Percentiles rank a stretch among this genome's conserved stretches.
Evolutionary conservation across 2,888 invertebrate genomes (phyloP).

Genomic region (Cactoblastis cactorum): DNA sequence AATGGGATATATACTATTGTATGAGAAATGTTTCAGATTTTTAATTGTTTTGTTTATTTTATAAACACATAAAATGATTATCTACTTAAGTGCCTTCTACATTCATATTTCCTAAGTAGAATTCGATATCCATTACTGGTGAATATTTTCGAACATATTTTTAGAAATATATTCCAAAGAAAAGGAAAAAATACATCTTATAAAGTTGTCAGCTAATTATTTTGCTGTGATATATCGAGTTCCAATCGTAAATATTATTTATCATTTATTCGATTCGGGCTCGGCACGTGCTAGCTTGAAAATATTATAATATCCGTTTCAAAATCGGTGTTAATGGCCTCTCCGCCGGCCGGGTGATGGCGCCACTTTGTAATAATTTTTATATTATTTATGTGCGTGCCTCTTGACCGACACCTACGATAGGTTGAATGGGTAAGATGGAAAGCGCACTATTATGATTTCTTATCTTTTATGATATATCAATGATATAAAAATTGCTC

Average conservation of each 20-base stretch:
- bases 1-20: too few relatives aligned
- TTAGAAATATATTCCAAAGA: not conserved
- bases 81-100: too few relatives aligned
- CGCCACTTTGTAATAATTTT: slow-evolving; percentile 22
- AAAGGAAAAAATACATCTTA: not conserved
- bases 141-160: too few relatives aligned
- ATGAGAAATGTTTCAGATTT: too few relatives aligned
- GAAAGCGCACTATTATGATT: not conserved
- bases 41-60: too few relatives aligned
- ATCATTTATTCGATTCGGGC: not conserved
- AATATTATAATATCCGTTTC: slow-evolving; percentile 6
- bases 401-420: slow-evolving; percentile 28
- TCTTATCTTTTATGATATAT: not conserved
- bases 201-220: not conserved
- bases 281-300: not conserved
- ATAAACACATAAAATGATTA: too few relatives aligned
- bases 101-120: too few relatives aligned
- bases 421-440: not conserved
- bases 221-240: not conserved
- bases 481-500: too few relatives aligned
- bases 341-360: slow-evolving; percentile 1
- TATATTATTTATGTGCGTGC: slow-evolving; percentile 33
- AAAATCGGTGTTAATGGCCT: slow-evolving; percentile 10
- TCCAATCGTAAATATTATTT: not conserved
- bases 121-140: too few relatives aligned